These are phyloP conservation scores for Puntigrus tetrazona DNA, from an alignment of 2,113 vertebrate species.

Conservation along the genomic window DNA sequence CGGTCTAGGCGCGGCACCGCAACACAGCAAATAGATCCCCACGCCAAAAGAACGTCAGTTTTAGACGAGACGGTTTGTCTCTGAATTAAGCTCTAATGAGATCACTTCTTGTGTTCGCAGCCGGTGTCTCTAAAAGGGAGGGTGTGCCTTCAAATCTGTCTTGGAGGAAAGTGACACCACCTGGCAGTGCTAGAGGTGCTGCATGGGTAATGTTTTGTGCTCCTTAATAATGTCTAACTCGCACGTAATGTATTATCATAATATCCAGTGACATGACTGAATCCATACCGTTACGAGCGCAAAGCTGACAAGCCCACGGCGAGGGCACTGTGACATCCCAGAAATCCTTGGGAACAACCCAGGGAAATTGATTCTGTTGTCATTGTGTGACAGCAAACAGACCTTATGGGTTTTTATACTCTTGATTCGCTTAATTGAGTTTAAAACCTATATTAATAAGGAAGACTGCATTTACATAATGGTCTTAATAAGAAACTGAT, in stretches of 20 bases:
- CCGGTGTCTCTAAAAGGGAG: constrained; percentile 46
- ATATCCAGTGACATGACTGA: not conserved
- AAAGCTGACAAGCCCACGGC: not conserved
- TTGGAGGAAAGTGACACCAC: constrained; percentile 50
- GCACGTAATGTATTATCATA: constrained; percentile 25
- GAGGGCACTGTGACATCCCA: not conserved
- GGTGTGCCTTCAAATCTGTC: constrained; percentile 42
- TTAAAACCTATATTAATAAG: not conserved
- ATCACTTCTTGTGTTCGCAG: constrained; percentile 51
- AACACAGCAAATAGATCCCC: constrained; percentile 51
- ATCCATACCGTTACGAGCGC: not conserved
- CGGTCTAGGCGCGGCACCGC: constrained; percentile 43
- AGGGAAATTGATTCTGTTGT: constrained; percentile 3
- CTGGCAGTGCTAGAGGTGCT: constrained; percentile 42
- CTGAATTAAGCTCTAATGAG: constrained; percentile 63
- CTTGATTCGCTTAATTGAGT: not conserved
- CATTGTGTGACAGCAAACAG: not conserved
- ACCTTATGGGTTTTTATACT: not conserved
- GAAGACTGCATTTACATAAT: not conserved
- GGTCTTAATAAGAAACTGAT: not conserved
- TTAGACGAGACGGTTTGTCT: constrained; percentile 58
- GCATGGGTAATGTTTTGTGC: constrained; percentile 38
- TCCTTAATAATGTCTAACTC: constrained; percentile 30
- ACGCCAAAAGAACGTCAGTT: constrained; percentile 47
- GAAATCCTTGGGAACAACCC: not conserved